phyloP scores from a whole-genome alignment of 2,797 vertebrate species.

The Acanthurus leucopareius region DNA sequence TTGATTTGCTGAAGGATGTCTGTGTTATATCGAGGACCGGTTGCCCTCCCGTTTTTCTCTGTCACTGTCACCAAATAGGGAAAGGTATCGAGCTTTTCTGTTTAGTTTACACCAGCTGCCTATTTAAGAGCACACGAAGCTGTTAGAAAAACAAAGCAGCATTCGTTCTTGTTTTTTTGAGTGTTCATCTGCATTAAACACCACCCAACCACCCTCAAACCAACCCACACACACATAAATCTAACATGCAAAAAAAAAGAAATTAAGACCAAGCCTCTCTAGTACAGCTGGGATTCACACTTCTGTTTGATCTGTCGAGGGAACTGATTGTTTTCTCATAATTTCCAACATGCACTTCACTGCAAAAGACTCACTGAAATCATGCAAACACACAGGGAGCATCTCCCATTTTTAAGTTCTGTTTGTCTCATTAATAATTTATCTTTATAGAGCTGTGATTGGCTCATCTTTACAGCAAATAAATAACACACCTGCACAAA shows the following conservation, averaged over 20 bases:
- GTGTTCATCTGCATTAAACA: background rate
- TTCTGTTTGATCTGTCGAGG: constrained; percentile 25
- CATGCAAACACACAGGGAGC: background rate
- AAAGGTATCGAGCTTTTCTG: constrained; percentile 8
- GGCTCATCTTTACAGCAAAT: background rate
- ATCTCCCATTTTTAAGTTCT: background rate
- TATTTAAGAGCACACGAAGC: constrained; percentile 10
- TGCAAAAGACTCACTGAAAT: constrained; percentile 4
- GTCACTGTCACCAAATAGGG: constrained; percentile 46
- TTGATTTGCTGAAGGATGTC: constrained; percentile 47
- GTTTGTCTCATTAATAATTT: background rate
- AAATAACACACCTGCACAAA: background rate
- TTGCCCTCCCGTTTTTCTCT: constrained; percentile 27
- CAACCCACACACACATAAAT: background rate
- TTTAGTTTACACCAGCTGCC: background rate
- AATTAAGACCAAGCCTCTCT: background rate
- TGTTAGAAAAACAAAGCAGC: background rate
- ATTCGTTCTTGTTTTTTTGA: background rate
- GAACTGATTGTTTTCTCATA: background rate
- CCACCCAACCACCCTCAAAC: too few relatives aligned
- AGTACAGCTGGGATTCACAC: background rate
- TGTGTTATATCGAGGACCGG: constrained; percentile 54
- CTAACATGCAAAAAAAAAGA: background rate
- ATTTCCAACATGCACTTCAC: constrained; percentile 37
- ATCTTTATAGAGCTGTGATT: background rate